phyloP scores from a whole-genome alignment of 2,888 invertebrate genomes.

The Cantharis rustica region DNA sequence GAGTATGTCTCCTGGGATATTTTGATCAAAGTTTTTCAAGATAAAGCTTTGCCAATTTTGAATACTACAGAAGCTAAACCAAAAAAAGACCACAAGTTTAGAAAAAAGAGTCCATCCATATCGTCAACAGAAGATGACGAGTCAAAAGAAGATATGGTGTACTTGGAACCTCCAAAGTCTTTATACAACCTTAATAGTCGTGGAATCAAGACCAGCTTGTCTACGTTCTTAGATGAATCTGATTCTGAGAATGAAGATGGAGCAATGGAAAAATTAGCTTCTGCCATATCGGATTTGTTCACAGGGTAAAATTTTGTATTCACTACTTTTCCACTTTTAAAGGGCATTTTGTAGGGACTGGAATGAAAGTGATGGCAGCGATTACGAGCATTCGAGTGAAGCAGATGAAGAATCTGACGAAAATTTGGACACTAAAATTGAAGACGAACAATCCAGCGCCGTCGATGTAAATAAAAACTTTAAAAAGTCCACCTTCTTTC shows the following conservation, averaged over 20 bases:
- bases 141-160: constrained; percentile 56
- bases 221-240: constrained; percentile 65
- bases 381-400: constrained; percentile 62
- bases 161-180: constrained; percentile 50
- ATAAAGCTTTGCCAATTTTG: constrained; percentile 50
- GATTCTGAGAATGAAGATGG: constrained; percentile 77
- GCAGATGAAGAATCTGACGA: constrained; percentile 52
- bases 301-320: constrained; percentile 62
- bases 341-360: constrained; percentile 46
- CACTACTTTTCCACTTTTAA: neutral
- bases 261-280: constrained; percentile 70
- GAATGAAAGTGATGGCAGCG: constrained; percentile 56
- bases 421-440: constrained; percentile 35
- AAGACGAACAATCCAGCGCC: constrained; percentile 17
- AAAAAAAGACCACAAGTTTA: constrained; percentile 36
- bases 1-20: constrained; percentile 75
- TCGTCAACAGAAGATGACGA: constrained; percentile 52
- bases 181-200: constrained; percentile 45
- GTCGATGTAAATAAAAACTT: constrained; percentile 35
- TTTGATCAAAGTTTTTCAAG: constrained; percentile 67
- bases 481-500: constrained; percentile 66
- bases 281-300: constrained; percentile 77
- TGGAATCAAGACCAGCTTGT: constrained; percentile 59
- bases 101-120: constrained; percentile 42
- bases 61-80: constrained; percentile 41